Conservation (phyloP, 2,113 vertebrate genomes). For the Toxotes chatareus region DNA sequence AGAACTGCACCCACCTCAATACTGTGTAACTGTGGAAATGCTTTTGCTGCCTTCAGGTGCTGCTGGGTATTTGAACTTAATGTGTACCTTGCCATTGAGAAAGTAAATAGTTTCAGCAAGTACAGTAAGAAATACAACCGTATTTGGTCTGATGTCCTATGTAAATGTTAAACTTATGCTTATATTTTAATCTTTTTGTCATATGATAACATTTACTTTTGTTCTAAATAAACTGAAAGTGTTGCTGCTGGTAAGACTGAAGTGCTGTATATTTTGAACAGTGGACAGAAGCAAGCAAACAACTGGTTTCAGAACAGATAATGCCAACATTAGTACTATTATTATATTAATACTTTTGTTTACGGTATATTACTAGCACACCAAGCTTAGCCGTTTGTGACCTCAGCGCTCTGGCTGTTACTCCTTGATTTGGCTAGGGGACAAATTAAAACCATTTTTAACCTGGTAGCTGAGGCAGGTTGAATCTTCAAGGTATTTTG, state of each 20-base stretch:
- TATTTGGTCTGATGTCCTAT: neutral
- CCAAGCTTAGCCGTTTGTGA: no score
- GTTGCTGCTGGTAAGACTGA: neutral
- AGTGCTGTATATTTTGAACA: neutral
- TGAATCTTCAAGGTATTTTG: no score
- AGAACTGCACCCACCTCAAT: constrained; percentile 20
- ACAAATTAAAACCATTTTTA: no score
- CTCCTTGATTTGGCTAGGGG: no score
- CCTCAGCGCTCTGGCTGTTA: no score
- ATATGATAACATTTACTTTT: neutral
- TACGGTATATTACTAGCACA: no score
- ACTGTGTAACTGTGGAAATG: neutral
- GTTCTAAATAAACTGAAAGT: constrained; percentile 15
- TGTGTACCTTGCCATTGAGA: no score
- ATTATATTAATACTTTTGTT: no score
- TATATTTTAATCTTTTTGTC: neutral
- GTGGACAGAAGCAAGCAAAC: neutral
- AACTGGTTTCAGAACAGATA: neutral
- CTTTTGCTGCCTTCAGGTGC: constrained; percentile 50
- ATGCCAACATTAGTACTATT: neutral
- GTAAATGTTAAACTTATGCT: neutral
- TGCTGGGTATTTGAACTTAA: neutral
- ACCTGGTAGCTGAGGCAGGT: no score
- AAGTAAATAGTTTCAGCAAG: no score
- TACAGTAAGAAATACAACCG: no score